Evolutionary conservation across 1,140 invertebrate species (phyloP).

Genomic region (Papilio polytes): DNA sequence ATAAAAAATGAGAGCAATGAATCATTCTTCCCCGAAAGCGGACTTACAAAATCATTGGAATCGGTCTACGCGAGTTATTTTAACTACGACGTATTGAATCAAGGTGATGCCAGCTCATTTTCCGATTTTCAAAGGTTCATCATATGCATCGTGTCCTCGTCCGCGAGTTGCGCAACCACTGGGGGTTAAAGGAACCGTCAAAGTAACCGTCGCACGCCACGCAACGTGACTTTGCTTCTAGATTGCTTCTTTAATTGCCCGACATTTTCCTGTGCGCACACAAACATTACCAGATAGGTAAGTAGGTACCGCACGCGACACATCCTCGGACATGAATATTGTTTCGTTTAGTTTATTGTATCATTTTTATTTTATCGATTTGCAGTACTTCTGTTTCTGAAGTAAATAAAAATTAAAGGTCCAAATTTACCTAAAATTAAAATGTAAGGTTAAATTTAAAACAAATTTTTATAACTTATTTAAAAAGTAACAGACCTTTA

Average conservation of each 20-base stretch:
- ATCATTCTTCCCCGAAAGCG: not conserved
- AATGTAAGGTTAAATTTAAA: conserved; percentile 19
- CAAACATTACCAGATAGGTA: conserved; percentile 24
- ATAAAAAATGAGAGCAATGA: not conserved
- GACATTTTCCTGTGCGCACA: conserved; percentile 59
- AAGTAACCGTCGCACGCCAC: conserved; percentile 43
- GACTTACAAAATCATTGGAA: conserved; percentile 1
- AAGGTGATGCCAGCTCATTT: conserved; percentile 41
- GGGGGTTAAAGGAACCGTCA: conserved; percentile 61
- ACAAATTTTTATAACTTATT: conserved; percentile 14
- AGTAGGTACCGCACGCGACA: conserved; percentile 1
- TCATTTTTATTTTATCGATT: not conserved
- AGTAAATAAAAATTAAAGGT: not conserved
- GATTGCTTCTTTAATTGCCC: conserved; percentile 57
- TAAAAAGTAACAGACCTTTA: conserved; percentile 21
- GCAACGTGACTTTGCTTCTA: conserved; percentile 67
- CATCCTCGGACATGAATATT: not conserved
- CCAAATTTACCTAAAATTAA: not conserved
- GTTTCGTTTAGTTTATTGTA: not conserved
- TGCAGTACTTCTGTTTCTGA: not conserved
- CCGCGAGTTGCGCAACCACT: conserved; percentile 59
- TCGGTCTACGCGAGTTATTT: not conserved
- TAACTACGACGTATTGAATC: conserved; percentile 17
- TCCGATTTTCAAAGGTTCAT: not conserved
- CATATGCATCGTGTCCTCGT: conserved; percentile 50